Evolutionary conservation across 2,888 invertebrate genomes (phyloP), one percentile per base, ranked within the genome.

Genomic region (Boloria selene): DNA sequence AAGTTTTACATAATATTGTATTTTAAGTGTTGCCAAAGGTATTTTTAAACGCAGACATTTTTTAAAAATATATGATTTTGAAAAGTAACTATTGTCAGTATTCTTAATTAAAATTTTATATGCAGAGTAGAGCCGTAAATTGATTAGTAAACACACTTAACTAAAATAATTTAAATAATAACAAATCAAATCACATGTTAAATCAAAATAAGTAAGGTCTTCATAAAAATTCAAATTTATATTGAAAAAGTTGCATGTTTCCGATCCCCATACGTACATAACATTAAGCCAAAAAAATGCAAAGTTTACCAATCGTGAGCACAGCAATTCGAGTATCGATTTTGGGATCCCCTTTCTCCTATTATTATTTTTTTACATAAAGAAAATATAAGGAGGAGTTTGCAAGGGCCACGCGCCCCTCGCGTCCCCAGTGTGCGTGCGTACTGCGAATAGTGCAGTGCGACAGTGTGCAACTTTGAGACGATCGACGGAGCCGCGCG

Each of bases 291-390:
- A 61, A 68, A 67, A 61, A 59, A 65, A 62, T 53, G 52, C 52
- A 61, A 68, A 73, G 70, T 69, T 61, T 71, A 67, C 71, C 70
- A 69, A 71, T 71, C 65, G 78, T 85, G 84, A 83, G 84, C 83
- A 84, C 83, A 74, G 79, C 83, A 83, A 82, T 85, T 87, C 79
- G 83, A 82, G 81, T 90, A 92, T 92, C 86, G 91, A 91, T 92
- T 90, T 88, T 85, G 74, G 81, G 83, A 85, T 87, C 90, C 91
- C 91, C 90, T 89, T 89, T 89, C 88, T 85, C 83, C 79, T 84
- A 90, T 90, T 90, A 86, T 87, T 87, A 83, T 87, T 90, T 89
- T 90, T 90, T 89, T 90, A 90, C 90, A 90, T 90, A 91, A 92
- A 90, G 90, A 90, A 91, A 90, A 88, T 84, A 85, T 88, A 88